These are phyloP conservation scores for Julus scandinavius DNA, from an alignment of 2,888 invertebrate genomes.

Conservation along the genomic window DNA sequence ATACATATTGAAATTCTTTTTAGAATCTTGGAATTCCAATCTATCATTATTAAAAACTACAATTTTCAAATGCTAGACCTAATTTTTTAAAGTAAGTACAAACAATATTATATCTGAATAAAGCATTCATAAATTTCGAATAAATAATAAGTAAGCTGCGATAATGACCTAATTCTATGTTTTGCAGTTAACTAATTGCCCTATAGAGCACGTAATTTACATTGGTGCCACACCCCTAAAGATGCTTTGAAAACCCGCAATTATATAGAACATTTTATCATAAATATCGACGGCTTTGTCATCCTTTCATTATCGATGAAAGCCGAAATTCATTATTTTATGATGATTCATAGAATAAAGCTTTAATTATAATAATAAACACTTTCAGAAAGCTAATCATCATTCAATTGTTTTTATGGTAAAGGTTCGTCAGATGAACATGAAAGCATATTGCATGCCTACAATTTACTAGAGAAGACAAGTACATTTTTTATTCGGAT, in stretches of 20 bases:
- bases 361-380: neutral
- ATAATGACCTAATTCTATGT: neutral
- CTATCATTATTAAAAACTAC: neutral
- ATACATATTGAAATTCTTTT: no score
- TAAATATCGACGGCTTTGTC: neutral
- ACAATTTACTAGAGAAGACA: neutral
- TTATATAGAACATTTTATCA: neutral
- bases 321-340: neutral
- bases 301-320: neutral
- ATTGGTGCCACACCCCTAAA: neutral
- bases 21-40: no score
- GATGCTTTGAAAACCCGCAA: neutral
- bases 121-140: neutral
- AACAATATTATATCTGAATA: neutral
- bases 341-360: neutral
- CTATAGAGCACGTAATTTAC: neutral
- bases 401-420: neutral
- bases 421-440: neutral
- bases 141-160: neutral
- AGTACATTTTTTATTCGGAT: neutral
- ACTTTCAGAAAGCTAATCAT: neutral
- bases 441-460: no score
- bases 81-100: neutral
- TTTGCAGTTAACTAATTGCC: neutral
- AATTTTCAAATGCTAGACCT: neutral